These are phyloP conservation scores for Eurystomus gularis DNA, from an alignment of 2,113 vertebrate species.

Conservation along the genomic window DNA sequence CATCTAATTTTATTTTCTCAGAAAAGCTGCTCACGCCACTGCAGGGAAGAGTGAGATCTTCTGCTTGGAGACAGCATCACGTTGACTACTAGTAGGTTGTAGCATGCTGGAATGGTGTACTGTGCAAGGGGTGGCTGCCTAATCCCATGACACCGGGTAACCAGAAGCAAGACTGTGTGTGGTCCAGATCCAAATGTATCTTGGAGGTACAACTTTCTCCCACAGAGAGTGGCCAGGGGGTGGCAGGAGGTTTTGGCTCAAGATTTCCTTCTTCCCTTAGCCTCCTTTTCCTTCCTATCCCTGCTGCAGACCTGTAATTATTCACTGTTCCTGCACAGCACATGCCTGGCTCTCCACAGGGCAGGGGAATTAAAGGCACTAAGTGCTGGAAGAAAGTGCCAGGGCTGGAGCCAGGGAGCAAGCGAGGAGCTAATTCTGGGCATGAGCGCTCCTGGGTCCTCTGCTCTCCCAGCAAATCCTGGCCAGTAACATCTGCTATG, in stretches of 20 bases:
- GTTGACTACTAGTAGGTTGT: neutral
- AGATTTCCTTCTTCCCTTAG: neutral
- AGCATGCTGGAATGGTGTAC: neutral
- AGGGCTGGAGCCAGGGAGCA: neutral
- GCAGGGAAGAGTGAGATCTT: conserved; percentile 18
- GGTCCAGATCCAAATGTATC: neutral
- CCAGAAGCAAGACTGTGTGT: fast-evolving
- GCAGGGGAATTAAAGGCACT: neutral
- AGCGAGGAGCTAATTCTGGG: neutral
- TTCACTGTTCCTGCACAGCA: neutral
- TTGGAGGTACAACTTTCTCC: neutral
- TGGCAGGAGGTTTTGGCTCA: neutral
- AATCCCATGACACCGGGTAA: fast-evolving
- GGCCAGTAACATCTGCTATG: fast-evolving
- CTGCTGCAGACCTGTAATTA: neutral
- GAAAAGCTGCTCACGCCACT: conserved; percentile 11
- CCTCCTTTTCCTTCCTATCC: neutral
- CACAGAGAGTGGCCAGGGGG: neutral
- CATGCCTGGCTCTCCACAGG: fast-evolving
- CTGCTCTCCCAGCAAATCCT: neutral
- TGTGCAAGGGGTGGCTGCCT: neutral
- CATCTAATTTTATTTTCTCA: conserved; percentile 1
- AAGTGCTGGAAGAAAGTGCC: neutral
- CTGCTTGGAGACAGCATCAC: neutral
- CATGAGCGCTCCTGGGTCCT: neutral